Percentiles rank a stretch among this genome's conserved stretches.
Conservation (phyloP, 2,888 invertebrate genomes). For the Chromoteleia sp. region DNA sequence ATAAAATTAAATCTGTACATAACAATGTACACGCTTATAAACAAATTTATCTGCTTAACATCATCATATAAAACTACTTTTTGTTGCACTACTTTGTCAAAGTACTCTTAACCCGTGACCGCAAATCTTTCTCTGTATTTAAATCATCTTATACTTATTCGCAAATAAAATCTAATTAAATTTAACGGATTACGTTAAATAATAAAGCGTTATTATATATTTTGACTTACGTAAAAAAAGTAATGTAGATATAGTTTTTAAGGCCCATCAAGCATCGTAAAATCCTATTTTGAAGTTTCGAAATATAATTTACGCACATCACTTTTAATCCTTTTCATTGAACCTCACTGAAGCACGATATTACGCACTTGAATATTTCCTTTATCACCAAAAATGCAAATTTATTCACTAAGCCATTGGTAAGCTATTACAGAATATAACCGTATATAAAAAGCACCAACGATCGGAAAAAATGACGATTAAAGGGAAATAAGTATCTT, state of each 20-base stretch:
- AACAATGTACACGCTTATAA: too few relatives aligned
- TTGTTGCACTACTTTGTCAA: too few relatives aligned
- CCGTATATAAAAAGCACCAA: slow-evolving; percentile 7
- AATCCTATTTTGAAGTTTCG: slow-evolving; percentile 21
- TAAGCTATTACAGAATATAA: not conserved
- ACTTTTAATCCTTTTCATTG: slow-evolving; percentile 50
- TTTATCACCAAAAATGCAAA: slow-evolving; percentile 49
- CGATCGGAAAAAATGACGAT: slow-evolving; percentile 1
- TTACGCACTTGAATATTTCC: slow-evolving; percentile 57
- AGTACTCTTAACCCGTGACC: too few relatives aligned
- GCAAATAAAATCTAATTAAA: too few relatives aligned
- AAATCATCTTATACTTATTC: too few relatives aligned
- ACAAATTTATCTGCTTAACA: too few relatives aligned
- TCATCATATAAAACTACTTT: too few relatives aligned
- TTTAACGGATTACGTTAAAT: too few relatives aligned
- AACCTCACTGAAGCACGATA: slow-evolving; percentile 54
- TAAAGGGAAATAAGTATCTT: slow-evolving; percentile 19
- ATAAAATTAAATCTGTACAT: too few relatives aligned
- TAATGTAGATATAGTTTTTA: not conserved
- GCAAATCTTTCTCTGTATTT: too few relatives aligned
- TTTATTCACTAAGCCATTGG: slow-evolving; percentile 30
- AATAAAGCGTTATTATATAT: too few relatives aligned
- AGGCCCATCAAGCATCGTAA: slow-evolving; percentile 28
- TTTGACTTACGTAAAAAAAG: slow-evolving; percentile 43
- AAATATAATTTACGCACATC: slow-evolving; percentile 43